phyloP scores from a whole-genome alignment of 2,888 invertebrate species.

The Pantelozetes paolii region DNA sequence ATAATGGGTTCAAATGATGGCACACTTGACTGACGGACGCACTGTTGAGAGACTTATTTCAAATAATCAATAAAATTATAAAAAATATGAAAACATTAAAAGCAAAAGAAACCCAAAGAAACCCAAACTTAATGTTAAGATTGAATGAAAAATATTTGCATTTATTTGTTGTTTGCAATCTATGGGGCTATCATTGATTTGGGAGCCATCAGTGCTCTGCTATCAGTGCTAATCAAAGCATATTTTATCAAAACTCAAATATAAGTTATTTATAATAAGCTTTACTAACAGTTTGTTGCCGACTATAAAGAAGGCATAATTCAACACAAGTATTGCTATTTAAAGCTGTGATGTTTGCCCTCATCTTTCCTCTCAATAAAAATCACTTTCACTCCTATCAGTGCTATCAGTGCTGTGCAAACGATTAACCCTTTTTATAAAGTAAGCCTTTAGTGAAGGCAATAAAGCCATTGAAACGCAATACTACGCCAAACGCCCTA shows the following conservation, averaged over 20 bases:
- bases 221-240: neutral
- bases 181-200: neutral
- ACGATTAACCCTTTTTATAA: slow-evolving; percentile 29
- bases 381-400: slow-evolving; percentile 29
- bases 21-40: neutral
- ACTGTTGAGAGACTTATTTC: slow-evolving; percentile 4
- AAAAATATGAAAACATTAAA: neutral
- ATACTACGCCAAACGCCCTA: slow-evolving; percentile 25
- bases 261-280: slow-evolving; percentile 19
- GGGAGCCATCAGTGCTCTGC: neutral
- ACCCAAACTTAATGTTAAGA: neutral
- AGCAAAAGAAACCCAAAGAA: no score
- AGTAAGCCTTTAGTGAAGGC: slow-evolving; percentile 20
- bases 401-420: slow-evolving; percentile 7
- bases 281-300: slow-evolving; percentile 10
- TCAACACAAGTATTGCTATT: slow-evolving; percentile 16
- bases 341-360: slow-evolving; percentile 10
- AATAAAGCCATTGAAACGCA: slow-evolving; percentile 27
- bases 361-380: slow-evolving; percentile 23
- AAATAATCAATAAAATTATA: neutral
- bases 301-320: neutral
- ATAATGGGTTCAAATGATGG: neutral
- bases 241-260: neutral
- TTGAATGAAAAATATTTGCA: neutral
- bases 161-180: neutral